Conservation (phyloP, 2,113 vertebrate genomes). For the Otis tarda region DNA sequence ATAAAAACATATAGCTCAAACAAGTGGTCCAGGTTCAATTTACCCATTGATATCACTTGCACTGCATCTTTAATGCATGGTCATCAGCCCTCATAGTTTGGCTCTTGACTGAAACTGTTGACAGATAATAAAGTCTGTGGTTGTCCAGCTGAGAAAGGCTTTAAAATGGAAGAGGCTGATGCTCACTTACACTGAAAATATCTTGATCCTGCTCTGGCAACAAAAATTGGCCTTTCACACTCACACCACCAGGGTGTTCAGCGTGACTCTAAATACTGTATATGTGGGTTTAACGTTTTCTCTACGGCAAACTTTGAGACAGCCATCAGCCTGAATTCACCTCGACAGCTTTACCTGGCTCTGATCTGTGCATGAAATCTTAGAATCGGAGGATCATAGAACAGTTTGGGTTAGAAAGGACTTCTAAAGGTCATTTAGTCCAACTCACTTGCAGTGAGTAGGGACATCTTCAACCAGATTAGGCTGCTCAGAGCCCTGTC, state of each 20-base stretch:
- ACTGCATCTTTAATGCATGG: background rate
- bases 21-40: background rate
- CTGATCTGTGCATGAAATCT: background rate
- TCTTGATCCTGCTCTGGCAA: background rate
- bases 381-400: background rate
- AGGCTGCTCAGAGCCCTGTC: too few species aligned
- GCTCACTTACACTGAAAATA: background rate
- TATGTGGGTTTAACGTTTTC: background rate
- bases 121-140: background rate
- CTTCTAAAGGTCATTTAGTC: too few species aligned
- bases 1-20: background rate
- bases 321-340: background rate
- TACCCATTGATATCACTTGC: background rate
- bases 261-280: background rate
- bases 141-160: background rate
- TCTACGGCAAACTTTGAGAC: background rate
- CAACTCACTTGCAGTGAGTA: too few species aligned
- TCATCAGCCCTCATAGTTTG: background rate
- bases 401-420: too few species aligned
- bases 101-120: background rate
- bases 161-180: background rate
- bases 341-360: background rate
- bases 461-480: too few species aligned
- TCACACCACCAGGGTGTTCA: background rate
- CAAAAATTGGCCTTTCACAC: background rate